A percentile compares a stretch with the other conserved stretches of the same genome.
Evolutionary conservation across 92 coral and sea anemone genomes (phyloP).

Genomic region (Palythoa grandis): DNA sequence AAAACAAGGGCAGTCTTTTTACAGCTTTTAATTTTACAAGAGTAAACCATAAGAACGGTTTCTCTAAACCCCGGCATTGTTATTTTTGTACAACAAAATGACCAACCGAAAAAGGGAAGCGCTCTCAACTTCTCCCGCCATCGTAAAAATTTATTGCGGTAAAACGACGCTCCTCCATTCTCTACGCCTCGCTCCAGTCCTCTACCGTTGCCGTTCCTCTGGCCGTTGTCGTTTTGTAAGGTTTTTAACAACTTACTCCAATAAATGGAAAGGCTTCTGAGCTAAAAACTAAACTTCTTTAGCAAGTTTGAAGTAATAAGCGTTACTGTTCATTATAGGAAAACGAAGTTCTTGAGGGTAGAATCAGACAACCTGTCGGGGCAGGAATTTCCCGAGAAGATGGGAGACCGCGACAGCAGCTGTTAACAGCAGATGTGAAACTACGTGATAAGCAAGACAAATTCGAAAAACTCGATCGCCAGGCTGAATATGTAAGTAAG

Average conservation of each 20-base stretch:
- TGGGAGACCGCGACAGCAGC: conserved; percentile 1
- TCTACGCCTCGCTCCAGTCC: no score
- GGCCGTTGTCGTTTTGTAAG: neutral
- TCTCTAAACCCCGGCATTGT: no score
- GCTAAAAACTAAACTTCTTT: neutral
- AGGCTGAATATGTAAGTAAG: conserved; percentile 41
- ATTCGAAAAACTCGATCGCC: conserved; percentile 46
- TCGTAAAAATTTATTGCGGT: no score
- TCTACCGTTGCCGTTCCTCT: neutral
- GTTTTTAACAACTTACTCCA: neutral
- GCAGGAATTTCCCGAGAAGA: conserved; percentile 22
- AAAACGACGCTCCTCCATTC: no score
- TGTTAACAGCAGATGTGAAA: conserved; percentile 15
- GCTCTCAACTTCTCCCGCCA: no score
- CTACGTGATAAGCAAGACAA: conserved; percentile 42
- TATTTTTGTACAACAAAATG: no score
- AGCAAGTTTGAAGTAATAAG: neutral
- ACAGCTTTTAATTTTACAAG: no score
- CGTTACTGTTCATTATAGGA: neutral
- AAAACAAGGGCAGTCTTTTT: no score
- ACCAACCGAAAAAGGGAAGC: no score
- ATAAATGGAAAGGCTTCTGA: neutral
- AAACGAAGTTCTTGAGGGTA: conserved; percentile 35
- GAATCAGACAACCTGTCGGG: conserved; percentile 10
- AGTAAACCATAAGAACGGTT: no score